phyloP scores from a whole-genome alignment of 2,888 invertebrate genomes.

The Pharmacophagus antenor region DNA sequence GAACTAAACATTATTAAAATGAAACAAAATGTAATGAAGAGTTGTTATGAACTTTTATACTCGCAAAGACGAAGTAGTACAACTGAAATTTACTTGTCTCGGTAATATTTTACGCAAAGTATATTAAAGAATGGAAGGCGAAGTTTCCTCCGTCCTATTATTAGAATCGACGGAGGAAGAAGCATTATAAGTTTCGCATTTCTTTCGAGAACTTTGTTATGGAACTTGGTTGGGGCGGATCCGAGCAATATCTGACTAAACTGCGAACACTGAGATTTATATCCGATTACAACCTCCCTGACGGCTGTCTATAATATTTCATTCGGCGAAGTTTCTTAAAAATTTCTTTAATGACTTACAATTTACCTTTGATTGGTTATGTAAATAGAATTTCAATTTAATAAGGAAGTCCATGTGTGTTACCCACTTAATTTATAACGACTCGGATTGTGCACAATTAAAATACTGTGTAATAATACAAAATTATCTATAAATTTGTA shows the following conservation, averaged over 20 bases:
- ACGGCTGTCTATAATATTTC: slow-evolving; percentile 59
- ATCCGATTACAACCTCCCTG: slow-evolving; percentile 62
- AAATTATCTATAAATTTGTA: not conserved
- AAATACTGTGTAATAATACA: too few species aligned
- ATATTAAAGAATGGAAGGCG: slow-evolving; percentile 45
- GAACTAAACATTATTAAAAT: slow-evolving; percentile 7
- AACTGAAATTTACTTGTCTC: slow-evolving; percentile 20
- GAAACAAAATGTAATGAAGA: slow-evolving; percentile 6
- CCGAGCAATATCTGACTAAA: slow-evolving; percentile 62
- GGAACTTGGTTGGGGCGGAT: slow-evolving; percentile 51
- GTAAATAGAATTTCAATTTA: too few species aligned
- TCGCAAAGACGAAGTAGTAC: slow-evolving; percentile 15
- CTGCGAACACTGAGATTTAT: slow-evolving; percentile 68
- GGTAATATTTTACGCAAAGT: slow-evolving; percentile 38
- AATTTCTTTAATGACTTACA: slow-evolving; percentile 39
- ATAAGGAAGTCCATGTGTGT: too few species aligned
- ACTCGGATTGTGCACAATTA: too few species aligned
- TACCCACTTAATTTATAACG: too few species aligned
- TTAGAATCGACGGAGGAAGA: slow-evolving; percentile 58
- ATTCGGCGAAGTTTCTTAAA: slow-evolving; percentile 50
- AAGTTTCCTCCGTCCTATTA: slow-evolving; percentile 59
- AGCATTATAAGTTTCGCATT: slow-evolving; percentile 69
- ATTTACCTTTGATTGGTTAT: slow-evolving; percentile 29
- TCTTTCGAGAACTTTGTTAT: slow-evolving; percentile 57
- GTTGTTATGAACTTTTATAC: slow-evolving; percentile 15